These are phyloP conservation scores for Nomia melanderi DNA, from an alignment of 1,140 invertebrate species.

Conservation along the genomic window DNA sequence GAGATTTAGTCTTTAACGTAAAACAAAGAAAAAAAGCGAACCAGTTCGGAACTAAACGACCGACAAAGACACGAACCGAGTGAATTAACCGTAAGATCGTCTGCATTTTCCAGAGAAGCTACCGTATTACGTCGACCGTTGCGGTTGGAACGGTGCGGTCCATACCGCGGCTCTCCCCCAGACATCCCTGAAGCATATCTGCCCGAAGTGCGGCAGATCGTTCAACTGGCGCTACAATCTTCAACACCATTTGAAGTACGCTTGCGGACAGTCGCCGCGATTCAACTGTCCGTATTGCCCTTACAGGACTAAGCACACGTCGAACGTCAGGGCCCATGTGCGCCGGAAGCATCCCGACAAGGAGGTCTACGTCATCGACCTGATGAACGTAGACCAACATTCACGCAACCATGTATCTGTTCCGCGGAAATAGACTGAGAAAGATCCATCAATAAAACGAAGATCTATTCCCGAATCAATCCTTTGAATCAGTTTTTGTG, in stretches of 20 bases:
- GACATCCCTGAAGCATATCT: slow-evolving; percentile 59
- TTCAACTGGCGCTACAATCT: slow-evolving; percentile 81
- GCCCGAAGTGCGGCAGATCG: slow-evolving; percentile 81
- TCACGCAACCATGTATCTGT: not conserved
- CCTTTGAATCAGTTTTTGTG: not conserved
- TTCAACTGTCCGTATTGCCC: slow-evolving; percentile 83
- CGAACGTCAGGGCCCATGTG: slow-evolving; percentile 74
- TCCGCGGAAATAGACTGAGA: not conserved
- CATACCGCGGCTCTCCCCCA: slow-evolving; percentile 9
- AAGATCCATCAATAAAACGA: not conserved
- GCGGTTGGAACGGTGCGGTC: not conserved
- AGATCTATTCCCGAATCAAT: not conserved
- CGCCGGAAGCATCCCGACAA: slow-evolving; percentile 67
- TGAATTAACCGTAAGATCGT: slow-evolving; percentile 40
- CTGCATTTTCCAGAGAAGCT: slow-evolving; percentile 55
- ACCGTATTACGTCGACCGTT: not conserved
- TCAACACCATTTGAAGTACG: slow-evolving; percentile 83
- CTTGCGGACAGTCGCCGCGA: slow-evolving; percentile 84
- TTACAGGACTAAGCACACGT: slow-evolving; percentile 77
- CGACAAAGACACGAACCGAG: not conserved
- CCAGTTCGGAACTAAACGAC: too few relatives aligned
- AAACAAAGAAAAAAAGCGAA: too few relatives aligned
- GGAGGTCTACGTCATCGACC: slow-evolving; percentile 66
- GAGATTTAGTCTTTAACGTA: not conserved
- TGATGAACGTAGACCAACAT: slow-evolving; percentile 26